Evolutionary conservation across 2,888 invertebrate genomes (phyloP), one percentile per base, ranked within the genome.

Genomic region (Neoascia interrupta): DNA sequence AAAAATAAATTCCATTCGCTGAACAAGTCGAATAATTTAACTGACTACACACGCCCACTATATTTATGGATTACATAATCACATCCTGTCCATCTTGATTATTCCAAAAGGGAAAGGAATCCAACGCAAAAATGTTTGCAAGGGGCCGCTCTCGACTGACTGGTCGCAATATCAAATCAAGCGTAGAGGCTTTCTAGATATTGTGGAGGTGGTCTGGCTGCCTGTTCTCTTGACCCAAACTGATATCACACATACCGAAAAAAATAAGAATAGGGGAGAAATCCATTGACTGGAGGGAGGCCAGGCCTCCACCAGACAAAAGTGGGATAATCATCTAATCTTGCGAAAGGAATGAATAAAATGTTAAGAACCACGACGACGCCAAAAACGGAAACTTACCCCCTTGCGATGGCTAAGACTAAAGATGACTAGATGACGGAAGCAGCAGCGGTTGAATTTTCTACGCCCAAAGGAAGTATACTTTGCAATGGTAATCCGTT

Each of bases 51-150:
- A 66, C 72, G 31, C 53, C 58, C 51, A 41, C 26, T 53, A 10
- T 23, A 31, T 45, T 37, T 47, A 51, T 21, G 45, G 70, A 68
- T 79, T 79, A 73, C 73, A 73, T 79, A 79, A 79, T 73, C 66
- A 26, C 21, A 39, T 23, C 53, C 36, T 31, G 53, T 15, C 49
- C 54, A 18, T 34, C 39, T 56, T 49, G 15, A 10, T 49, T 28
- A 34, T 21, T n/a, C n/a, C 47, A 6, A 36, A 26, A 23, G 5
- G 0, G 23, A 34, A 39, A 19, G n/a, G n/a, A n/a, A n/a, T n/a
- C n/a, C n/a, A n/a, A n/a, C n/a, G n/a, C n/a, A n/a, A n/a, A n/a
- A n/a, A n/a, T n/a, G n/a, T n/a, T n/a, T n/a, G n/a, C n/a, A n/a
- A n/a, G n/a, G n/a, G n/a, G n/a, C n/a, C n/a, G n/a, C n/a, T n/a